Percentiles rank a stretch among this genome's conserved stretches.
Conservation (phyloP, 2,113 vertebrate genomes). For the Tretioscincus oriximinensis region DNA sequence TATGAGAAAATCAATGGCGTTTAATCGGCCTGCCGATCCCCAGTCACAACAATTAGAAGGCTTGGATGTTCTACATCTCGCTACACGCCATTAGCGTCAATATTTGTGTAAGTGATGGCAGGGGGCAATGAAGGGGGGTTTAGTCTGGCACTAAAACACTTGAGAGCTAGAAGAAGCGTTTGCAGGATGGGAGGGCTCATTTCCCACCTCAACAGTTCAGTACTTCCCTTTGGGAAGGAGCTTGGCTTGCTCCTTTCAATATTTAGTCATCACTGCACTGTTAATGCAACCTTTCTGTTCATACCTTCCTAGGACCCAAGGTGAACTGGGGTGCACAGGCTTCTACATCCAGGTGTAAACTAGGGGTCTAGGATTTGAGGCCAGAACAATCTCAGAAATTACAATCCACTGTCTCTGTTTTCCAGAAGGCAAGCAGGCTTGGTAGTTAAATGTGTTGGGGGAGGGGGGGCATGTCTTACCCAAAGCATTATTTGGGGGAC, state of each 20-base stretch:
- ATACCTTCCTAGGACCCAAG: neutral
- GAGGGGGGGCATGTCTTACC: neutral
- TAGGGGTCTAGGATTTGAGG: neutral
- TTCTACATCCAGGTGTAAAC: neutral
- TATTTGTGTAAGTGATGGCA: constrained; percentile 69
- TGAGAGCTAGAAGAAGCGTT: neutral
- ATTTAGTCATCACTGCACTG: neutral
- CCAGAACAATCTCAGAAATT: neutral
- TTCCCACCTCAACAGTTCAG: neutral
- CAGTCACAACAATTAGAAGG: constrained; percentile 97
- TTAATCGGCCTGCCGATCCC: constrained; percentile 96
- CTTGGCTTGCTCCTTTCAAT: neutral
- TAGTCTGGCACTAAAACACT: constrained; percentile 21
- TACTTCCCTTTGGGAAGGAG: constrained; percentile 12
- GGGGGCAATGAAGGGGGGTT: constrained; percentile 7
- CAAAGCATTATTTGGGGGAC: neutral
- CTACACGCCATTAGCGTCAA: constrained; percentile 72
- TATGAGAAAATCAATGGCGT: constrained; percentile 93
- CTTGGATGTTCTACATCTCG: constrained; percentile 90
- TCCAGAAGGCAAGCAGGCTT: neutral
- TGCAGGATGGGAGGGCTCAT: neutral
- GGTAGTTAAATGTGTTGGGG: neutral
- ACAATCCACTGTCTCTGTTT: neutral
- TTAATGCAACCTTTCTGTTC: neutral
- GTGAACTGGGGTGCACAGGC: neutral